Base-by-base conservation (phyloP, 2,113 vertebrate genomes). In the Gavia stellata region DNA sequence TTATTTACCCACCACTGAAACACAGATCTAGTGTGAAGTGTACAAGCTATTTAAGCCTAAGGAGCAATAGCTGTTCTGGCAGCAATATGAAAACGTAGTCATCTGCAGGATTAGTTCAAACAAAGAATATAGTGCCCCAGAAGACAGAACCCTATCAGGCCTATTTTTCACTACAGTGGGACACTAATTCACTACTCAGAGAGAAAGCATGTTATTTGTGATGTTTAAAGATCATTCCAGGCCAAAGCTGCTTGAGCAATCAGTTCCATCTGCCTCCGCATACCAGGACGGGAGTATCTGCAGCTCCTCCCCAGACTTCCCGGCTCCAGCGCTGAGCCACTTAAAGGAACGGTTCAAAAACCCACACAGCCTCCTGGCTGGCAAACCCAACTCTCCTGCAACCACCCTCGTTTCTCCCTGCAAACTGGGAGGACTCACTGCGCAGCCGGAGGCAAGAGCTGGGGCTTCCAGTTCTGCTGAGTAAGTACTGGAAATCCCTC, bases 241-340 rank as follows among this genome's bases (percentile, higher is more conserved):
- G 85, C 49, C 92, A 90, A 82, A 90, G 79, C 71, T 66, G 45
- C 87, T 86, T 92, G 58, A 92, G 90, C 85, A 88, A 92, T 90
- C 87, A 45, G 40, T n/a, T 82, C 66, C 81, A 62, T 87, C 58
- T 65, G 70, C 17, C 74, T 86, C 36, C 0, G 1, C 81, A 58
- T 5, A 50, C 13, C 85, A 88, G 53, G n/a, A 33, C 3, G 5
- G 16, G 50, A 79, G 24, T 28, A 67, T n/a, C 40, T 62, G 66
- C 84, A 87, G 80, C 93, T 84, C 42, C 61, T 66, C n/a, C 90
- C 40, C 26, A 70, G 65, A 34, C 52, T 47, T 50, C 36, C 65
- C 17, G 72, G 61, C 77, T 72, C 78, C 89, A 65, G 56, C 10
- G 2, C 67, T 5, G 21, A 79, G 40, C 45, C 55, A 38, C 59